Evolutionary conservation across 2,888 invertebrate species (phyloP).

Genomic region (Archaeoteleia sp.): DNA sequence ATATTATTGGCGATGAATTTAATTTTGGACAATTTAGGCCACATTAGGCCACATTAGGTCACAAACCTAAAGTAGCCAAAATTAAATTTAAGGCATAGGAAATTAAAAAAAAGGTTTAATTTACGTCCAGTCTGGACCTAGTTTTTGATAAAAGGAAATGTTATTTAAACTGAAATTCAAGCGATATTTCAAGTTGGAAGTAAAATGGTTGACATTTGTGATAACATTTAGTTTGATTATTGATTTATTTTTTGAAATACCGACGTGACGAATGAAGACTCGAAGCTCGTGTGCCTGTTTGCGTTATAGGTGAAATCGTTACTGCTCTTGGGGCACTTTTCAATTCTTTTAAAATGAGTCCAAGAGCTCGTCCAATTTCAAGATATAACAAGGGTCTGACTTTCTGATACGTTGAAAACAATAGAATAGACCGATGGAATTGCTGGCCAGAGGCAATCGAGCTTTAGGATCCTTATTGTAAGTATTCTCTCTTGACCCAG

Average conservation of each 20-base stretch:
- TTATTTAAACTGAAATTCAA: background rate
- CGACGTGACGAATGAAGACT: background rate
- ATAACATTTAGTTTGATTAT: background rate
- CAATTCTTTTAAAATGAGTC: conserved; percentile 51
- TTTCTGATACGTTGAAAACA: conserved; percentile 35
- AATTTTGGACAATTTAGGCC: too few species aligned
- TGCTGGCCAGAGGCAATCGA: conserved; percentile 34
- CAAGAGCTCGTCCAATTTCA: conserved; percentile 37
- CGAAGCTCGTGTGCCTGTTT: too few species aligned
- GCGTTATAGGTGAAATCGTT: conserved; percentile 1
- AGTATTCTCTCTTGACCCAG: conserved; percentile 15
- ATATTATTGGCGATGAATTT: too few species aligned
- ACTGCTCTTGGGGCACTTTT: conserved; percentile 23
- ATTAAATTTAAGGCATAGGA: too few species aligned
- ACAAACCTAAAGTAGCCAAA: too few species aligned
- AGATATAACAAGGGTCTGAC: conserved; percentile 36
- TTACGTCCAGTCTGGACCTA: too few species aligned
- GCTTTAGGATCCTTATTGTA: conserved; percentile 18
- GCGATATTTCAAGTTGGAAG: too few species aligned
- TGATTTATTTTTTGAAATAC: background rate
- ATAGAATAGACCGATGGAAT: conserved; percentile 30
- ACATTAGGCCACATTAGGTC: too few species aligned
- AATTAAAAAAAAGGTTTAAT: too few species aligned
- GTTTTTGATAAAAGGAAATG: too few species aligned
- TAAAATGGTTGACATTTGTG: background rate